These are phyloP conservation scores for Harpegnathos saltator DNA, from an alignment of 1,140 invertebrate genomes.

Conservation along the genomic window DNA sequence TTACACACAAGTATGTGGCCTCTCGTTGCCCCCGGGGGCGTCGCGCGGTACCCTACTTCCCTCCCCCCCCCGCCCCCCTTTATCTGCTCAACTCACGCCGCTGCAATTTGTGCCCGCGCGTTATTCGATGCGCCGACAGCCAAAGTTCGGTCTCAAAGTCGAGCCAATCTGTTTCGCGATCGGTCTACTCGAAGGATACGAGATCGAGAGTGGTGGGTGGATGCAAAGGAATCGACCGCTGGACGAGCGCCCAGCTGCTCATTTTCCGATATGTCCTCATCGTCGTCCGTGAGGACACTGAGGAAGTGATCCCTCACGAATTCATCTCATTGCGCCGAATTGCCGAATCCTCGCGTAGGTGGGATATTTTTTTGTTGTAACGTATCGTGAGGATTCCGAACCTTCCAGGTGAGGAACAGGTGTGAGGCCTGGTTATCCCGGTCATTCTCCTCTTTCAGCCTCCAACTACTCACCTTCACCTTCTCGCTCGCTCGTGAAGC, in stretches of 20 bases:
- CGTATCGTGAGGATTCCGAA: background rate
- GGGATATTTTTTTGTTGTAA: background rate
- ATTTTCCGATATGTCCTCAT: no score
- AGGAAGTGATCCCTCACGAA: no score
- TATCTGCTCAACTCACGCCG: background rate
- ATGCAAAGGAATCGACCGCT: background rate
- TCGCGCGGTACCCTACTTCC: no score
- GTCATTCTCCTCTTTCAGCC: background rate
- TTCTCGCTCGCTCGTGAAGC: background rate
- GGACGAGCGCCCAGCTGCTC: no score
- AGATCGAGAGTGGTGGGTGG: background rate
- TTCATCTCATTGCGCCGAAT: background rate
- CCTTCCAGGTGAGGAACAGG: background rate
- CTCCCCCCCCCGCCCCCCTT: no score
- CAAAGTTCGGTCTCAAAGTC: background rate
- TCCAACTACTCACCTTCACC: background rate
- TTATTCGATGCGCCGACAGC: constrained; percentile 24
- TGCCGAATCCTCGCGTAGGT: background rate
- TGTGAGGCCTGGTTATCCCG: background rate
- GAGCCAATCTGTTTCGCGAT: background rate
- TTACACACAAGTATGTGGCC: constrained; percentile 71
- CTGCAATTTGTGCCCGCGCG: constrained; percentile 2
- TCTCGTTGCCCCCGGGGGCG: constrained; percentile 21
- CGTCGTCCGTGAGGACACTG: no score
- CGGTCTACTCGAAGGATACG: background rate